Base-by-base conservation (phyloP, 2,113 vertebrate species). In the Gopherus flavomarginatus region DNA sequence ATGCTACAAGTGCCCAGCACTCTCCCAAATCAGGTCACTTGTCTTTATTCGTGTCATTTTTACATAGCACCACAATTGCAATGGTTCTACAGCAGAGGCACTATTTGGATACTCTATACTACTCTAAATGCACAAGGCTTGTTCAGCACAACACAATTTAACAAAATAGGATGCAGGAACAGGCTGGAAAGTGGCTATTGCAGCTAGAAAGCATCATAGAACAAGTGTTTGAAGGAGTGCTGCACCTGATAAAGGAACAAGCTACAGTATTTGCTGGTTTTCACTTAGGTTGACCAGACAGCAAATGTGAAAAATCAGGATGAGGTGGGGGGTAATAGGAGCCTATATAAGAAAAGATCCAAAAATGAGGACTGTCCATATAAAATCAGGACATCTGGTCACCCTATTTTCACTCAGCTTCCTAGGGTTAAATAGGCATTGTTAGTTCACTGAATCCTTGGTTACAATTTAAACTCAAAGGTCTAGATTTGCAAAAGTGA, bases 121-220 rank as follows among this genome's bases (percentile, higher is more conserved):
- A 52, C 8, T 91, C 59, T 0, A 65, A 65, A 35, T 72, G 65
- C 6, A 47, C 42, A 90, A 22, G 53, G 65, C 50, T 21, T 65
- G 85, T 65, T 81, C 87, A 75, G 42, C 42, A 72, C 31, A 90
- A 94, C 90, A n/a, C 47, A 93, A 77, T 94, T 94, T 94, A 87
- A 35, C 69, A 85, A 21, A 17, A 72, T 29, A 89, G 38, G 56
- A 82, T 88, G 38, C 35, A 85, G 62, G 80, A 52, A 86, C 6
- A 86, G 84, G 75, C 17, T 87, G 11, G 75, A 85, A 87, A 81
- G 81, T 52, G 29, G 7, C 11, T 4, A 5, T 11, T 17, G 52
- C n/a, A 83, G 4, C 13, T 85, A 52, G 89, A 59, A 75, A 92
- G 22, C 81, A 54, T 38, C 91, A 38, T 19, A 86, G 5, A 19